Evolutionary conservation across 2,797 vertebrate genomes (phyloP), one percentile per base, ranked within the genome.

Genomic region (Tapera naevia): DNA sequence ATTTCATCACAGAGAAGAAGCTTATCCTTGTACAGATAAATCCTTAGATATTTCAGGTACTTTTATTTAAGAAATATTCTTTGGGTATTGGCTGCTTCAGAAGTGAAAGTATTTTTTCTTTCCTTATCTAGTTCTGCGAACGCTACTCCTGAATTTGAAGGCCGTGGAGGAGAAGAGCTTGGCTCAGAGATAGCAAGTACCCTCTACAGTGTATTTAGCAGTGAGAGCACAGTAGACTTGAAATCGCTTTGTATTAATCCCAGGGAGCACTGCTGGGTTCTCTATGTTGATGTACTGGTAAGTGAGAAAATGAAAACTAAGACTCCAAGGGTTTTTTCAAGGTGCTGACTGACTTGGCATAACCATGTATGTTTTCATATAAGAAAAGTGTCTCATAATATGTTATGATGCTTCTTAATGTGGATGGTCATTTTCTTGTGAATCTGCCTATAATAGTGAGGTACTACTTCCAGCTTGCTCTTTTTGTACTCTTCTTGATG

Each of bases 281-380:
- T 99, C 51, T 99, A 99, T 9, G 98, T 99, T 53, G 99, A 99
- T 21, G 98, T 99, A 24, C 96, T 99, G 98, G 99, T 99, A 96
- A 98, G 99, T 96, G 83, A 81, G 56, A 17, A 86, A 90, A 72
- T 43, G 5, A 78, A 82, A 86, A 65, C 43, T 22, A 32, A 66
- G 43, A 30, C 51, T 87, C 10, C 39, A 61, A 30, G 65, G 53
- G 43, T 17, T 53, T 66, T 91, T 88, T 72, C 37, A 48, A 46
- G 50, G 39, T 1, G 2, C 25, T 85, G 74, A 15, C 25, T 66
- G 48, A 39, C 27, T 80, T 71, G 51, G 33, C 45, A 28, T 74
- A 71, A 70, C 23, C 10, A 51, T 58, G 15, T 69, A 13, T 88
- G 64, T 81, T 92, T 89, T 76, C 64, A 6, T n/a, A 18, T 41